These are phyloP conservation scores for Dendrolimus pini DNA, from an alignment of 2,888 invertebrate species.

Conservation along the genomic window DNA sequence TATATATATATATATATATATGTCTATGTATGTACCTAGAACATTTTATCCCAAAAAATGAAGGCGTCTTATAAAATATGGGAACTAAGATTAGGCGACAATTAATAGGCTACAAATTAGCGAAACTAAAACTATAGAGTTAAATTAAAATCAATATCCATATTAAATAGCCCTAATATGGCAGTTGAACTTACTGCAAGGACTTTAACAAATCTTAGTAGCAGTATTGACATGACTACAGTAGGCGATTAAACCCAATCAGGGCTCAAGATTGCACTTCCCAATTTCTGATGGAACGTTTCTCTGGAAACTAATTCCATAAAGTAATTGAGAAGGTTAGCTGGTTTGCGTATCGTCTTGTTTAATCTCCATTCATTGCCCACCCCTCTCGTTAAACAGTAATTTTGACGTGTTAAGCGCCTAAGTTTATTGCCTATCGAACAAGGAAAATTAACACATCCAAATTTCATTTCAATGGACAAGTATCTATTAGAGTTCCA, in stretches of 20 bases:
- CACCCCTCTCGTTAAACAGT: slow-evolving; percentile 62
- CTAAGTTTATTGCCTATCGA: slow-evolving; percentile 56
- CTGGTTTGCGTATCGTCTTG: slow-evolving; percentile 58
- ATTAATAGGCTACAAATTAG: too few relatives aligned
- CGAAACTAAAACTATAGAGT: too few relatives aligned
- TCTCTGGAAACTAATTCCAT: slow-evolving; percentile 55
- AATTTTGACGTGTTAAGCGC: slow-evolving; percentile 69
- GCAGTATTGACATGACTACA: background rate
- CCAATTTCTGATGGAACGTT: slow-evolving; percentile 30
- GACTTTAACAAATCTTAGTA: background rate
- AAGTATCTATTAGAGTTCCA: background rate
- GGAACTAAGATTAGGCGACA: too few relatives aligned
- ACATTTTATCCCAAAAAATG: too few relatives aligned
- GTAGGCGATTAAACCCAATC: slow-evolving; percentile 11
- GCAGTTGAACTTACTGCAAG: background rate
- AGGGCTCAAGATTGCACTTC: slow-evolving; percentile 22
- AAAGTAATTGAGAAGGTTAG: slow-evolving; percentile 57
- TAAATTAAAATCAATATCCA: too few relatives aligned
- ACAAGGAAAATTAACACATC: slow-evolving; percentile 48
- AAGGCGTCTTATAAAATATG: too few relatives aligned
- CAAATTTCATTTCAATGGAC: slow-evolving; percentile 21
- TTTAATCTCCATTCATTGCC: slow-evolving; percentile 66
- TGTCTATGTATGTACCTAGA: too few relatives aligned
- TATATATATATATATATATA: too few relatives aligned
- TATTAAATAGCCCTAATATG: too few relatives aligned